Evolutionary conservation across 53 echinoderm and acorn worm genomes (phyloP).

Genomic region (Antedon mediterranea): DNA sequence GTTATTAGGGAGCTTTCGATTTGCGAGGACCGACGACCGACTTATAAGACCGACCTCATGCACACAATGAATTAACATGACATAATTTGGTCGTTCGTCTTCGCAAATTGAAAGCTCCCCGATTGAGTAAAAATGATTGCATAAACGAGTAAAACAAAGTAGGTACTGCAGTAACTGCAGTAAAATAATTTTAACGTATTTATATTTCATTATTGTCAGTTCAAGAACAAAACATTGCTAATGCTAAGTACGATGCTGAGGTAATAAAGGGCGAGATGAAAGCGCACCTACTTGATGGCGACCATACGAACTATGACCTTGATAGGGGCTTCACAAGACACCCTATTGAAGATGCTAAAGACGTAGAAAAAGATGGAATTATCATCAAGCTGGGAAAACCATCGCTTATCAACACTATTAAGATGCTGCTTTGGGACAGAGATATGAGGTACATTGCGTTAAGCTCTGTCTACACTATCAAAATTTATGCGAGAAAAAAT

Average conservation of each 20-base stretch:
- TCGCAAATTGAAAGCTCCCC: too few relatives aligned
- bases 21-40: too few relatives aligned
- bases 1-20: too few relatives aligned
- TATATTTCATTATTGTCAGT: conserved; percentile 40
- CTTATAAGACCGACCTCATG: too few relatives aligned
- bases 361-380: conserved; percentile 50
- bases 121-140: too few relatives aligned
- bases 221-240: conserved; percentile 75
- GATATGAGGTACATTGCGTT: conserved; percentile 57
- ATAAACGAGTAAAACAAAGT: too few relatives aligned
- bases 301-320: conserved; percentile 87
- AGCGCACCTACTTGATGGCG: conserved; percentile 80
- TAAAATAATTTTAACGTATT: too few relatives aligned
- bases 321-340: conserved; percentile 94
- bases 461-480: too few relatives aligned
- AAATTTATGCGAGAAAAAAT: too few relatives aligned
- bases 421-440: conserved; percentile 78
- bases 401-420: conserved; percentile 79
- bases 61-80: too few relatives aligned
- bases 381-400: conserved; percentile 90
- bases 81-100: neutral
- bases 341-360: conserved; percentile 70
- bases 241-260: conserved; percentile 46
- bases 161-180: too few relatives aligned
- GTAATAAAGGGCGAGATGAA: conserved; percentile 89